A percentile compares a stretch with the other conserved stretches of the same genome.
These are phyloP conservation scores for Archivesica marissinica DNA, from an alignment of 1,140 invertebrate genomes.

Conservation along the genomic window DNA sequence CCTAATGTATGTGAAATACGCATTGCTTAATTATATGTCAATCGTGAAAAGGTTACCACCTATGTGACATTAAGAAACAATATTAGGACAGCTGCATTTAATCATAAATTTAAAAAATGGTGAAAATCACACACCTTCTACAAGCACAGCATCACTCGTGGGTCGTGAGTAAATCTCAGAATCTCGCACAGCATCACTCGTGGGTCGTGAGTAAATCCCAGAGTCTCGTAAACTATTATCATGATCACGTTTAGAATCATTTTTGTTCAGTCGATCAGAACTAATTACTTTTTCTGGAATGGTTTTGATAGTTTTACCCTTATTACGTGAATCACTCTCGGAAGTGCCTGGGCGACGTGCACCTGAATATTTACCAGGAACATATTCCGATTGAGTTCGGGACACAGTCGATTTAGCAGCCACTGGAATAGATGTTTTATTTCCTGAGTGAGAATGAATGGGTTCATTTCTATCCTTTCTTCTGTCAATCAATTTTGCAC, in stretches of 20 bases:
- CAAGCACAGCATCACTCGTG: conserved; percentile 74
- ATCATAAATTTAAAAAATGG: neutral
- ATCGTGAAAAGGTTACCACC: no score
- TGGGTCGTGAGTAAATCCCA: conserved; percentile 73
- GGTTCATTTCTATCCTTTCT: conserved; percentile 52
- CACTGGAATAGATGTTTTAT: conserved; percentile 71
- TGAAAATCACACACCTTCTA: conserved; percentile 64
- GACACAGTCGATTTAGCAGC: conserved; percentile 62
- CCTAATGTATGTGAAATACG: no score
- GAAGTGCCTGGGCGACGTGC: conserved; percentile 56
- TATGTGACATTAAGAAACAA: no score
- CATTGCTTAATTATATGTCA: no score
- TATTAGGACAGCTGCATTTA: conserved; percentile 3
- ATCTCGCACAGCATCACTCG: conserved; percentile 75
- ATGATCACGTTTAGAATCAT: conserved; percentile 48
- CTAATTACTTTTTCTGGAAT: conserved; percentile 48
- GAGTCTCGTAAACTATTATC: conserved; percentile 71
- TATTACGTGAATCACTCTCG: conserved; percentile 53
- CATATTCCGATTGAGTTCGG: conserved; percentile 71
- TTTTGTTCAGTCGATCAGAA: conserved; percentile 33
- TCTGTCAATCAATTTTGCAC: conserved; percentile 50
- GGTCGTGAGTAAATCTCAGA: conserved; percentile 75
- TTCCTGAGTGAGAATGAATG: conserved; percentile 41
- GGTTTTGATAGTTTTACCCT: conserved; percentile 67
- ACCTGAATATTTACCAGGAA: conserved; percentile 69